Conservation (phyloP, 2,888 invertebrate species). For the Plebejus anna region DNA sequence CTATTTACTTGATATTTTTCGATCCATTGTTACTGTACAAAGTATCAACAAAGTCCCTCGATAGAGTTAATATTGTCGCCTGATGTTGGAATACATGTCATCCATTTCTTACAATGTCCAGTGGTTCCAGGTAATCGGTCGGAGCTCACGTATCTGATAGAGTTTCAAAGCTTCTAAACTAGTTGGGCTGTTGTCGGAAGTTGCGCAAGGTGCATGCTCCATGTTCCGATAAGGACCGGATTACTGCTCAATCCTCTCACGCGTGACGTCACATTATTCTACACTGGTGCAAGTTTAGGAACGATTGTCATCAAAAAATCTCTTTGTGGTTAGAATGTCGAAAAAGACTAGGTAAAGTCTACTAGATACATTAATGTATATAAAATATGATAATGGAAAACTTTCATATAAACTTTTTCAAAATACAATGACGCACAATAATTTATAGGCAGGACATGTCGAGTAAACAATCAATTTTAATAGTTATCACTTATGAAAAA, state of each 20-base stretch:
- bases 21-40: neutral
- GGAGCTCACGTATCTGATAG: slow-evolving; percentile 72
- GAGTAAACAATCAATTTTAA: too few relatives aligned
- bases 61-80: neutral
- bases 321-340: neutral
- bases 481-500: too few relatives aligned
- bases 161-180: slow-evolving; percentile 76
- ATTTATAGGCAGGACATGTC: too few relatives aligned
- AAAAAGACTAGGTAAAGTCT: neutral
- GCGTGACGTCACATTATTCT: slow-evolving; percentile 36
- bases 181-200: slow-evolving; percentile 71
- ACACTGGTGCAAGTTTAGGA: neutral
- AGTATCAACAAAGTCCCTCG: neutral
- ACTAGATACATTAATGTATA: too few relatives aligned
- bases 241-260: slow-evolving; percentile 66
- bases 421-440: too few relatives aligned
- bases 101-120: slow-evolving; percentile 40
- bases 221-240: slow-evolving; percentile 67
- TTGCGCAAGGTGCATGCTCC: slow-evolving; percentile 61
- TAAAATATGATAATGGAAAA: too few relatives aligned
- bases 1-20: neutral
- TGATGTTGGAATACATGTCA: slow-evolving; percentile 38
- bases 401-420: too few relatives aligned
- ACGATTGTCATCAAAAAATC: neutral
- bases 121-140: slow-evolving; percentile 61